Evolutionary conservation across 1,140 invertebrate genomes (phyloP).

Genomic region (Nephila pilipes): DNA sequence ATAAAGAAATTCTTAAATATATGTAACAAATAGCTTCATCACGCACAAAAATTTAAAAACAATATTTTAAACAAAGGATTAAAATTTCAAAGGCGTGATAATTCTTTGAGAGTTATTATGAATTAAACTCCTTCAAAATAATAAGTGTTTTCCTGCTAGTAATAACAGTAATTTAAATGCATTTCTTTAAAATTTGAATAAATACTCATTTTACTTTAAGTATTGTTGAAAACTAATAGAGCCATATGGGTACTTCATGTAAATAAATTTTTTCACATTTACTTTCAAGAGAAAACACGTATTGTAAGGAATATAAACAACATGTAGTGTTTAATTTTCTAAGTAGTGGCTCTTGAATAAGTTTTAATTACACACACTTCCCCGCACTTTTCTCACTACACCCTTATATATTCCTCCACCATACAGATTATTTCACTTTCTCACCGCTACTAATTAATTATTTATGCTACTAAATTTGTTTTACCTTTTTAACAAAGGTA

Average conservation of each 20-base stretch:
- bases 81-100: too few relatives aligned
- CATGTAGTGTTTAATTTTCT: background rate
- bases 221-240: background rate
- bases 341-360: background rate
- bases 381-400: background rate
- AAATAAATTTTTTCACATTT: background rate
- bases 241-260: background rate
- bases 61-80: too few relatives aligned
- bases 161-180: too few relatives aligned
- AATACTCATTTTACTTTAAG: background rate
- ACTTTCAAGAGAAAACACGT: background rate
- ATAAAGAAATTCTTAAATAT: too few relatives aligned
- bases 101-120: too few relatives aligned
- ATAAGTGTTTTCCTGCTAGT: too few relatives aligned
- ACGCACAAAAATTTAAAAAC: too few relatives aligned
- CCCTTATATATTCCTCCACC: background rate
- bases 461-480: constrained; percentile 28
- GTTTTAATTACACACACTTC: constrained; percentile 18
- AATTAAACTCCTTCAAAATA: too few relatives aligned
- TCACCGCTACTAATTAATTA: constrained; percentile 28
- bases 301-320: background rate
- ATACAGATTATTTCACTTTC: constrained; percentile 21
- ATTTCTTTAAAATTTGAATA: too few relatives aligned
- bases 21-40: too few relatives aligned
- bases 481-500: constrained; percentile 15